Conservation (phyloP, 2,113 vertebrate genomes). For the Seriola quinqueradiata region DNA sequence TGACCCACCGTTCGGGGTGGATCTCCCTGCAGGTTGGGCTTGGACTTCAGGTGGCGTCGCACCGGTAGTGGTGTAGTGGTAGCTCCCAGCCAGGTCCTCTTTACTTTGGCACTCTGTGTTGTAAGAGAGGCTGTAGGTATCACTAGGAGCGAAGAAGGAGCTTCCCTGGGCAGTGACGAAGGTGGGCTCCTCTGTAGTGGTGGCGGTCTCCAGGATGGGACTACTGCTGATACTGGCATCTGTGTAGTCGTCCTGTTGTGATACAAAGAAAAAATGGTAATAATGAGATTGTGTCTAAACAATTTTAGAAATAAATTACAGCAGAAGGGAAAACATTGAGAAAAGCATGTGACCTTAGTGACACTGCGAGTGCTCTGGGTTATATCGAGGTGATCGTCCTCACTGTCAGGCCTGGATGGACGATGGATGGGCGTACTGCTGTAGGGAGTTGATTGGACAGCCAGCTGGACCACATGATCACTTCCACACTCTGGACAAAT, state of each 20-base stretch:
- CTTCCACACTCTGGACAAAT: conserved; percentile 91
- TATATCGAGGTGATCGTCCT: conserved; percentile 42
- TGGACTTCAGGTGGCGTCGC: conserved; percentile 25
- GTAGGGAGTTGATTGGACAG: conserved; percentile 60
- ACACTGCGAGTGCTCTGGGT: conserved; percentile 25
- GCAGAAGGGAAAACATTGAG: neutral
- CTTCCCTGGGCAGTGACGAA: conserved; percentile 76
- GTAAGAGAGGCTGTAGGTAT: conserved; percentile 65
- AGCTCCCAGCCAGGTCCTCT: conserved; percentile 76
- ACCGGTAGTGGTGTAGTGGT: conserved; percentile 48
- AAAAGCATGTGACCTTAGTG: conserved; percentile 56
- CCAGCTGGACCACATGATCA: conserved; percentile 91
- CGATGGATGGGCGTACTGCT: conserved; percentile 79
- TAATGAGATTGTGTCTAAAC: neutral
- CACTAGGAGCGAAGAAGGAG: conserved; percentile 74
- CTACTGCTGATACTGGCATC: conserved; percentile 45
- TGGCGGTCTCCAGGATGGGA: conserved; percentile 22
- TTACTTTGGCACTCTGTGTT: conserved; percentile 58
- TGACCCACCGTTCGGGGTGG: conserved; percentile 66
- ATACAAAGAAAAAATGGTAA: neutral
- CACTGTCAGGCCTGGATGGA: conserved; percentile 7
- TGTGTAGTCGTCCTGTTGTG: conserved; percentile 39
- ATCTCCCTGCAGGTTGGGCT: conserved; percentile 8
- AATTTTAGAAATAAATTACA: neutral
- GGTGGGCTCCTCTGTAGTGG: conserved; percentile 34